Percentiles rank a stretch among this genome's conserved stretches.
phyloP scores from a whole-genome alignment of 2,797 vertebrate genomes.

The Gouania willdenowi region DNA sequence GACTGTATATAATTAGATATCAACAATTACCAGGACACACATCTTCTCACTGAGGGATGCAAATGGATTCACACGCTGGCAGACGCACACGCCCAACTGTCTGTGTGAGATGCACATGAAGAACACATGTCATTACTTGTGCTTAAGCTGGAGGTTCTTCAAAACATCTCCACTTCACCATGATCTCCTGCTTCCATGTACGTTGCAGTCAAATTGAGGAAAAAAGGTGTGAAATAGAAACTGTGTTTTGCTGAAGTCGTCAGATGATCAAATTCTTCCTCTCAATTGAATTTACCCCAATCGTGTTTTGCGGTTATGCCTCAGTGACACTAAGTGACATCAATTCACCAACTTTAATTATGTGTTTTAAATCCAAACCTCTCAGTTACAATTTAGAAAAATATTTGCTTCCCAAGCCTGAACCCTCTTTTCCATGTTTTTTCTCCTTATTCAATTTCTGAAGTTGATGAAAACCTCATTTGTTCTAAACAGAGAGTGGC shows the following conservation, averaged over 20 bases:
- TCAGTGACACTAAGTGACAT: too few relatives aligned
- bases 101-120: too few relatives aligned
- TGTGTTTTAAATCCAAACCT: constrained; percentile 23
- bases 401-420: constrained; percentile 32
- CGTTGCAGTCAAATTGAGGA: too few relatives aligned
- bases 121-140: not conserved
- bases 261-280: too few relatives aligned
- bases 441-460: constrained; percentile 17
- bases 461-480: constrained; percentile 17
- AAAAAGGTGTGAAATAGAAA: too few relatives aligned
- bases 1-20: constrained; percentile 20
- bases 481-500: constrained; percentile 14
- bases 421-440: constrained; percentile 17
- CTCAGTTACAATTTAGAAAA: constrained; percentile 39
- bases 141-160: not conserved
- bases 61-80: not conserved
- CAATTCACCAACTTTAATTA: too few relatives aligned
- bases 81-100: too few relatives aligned
- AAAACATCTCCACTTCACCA: too few relatives aligned
- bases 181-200: too few relatives aligned
- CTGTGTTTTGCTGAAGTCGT: too few relatives aligned
- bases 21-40: constrained; percentile 3
- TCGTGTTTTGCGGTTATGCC: too few relatives aligned
- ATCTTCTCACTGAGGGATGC: not conserved
- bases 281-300: too few relatives aligned